Evolutionary conservation across 2,888 invertebrate genomes (phyloP).

Genomic region (Rotaria macrura): DNA sequence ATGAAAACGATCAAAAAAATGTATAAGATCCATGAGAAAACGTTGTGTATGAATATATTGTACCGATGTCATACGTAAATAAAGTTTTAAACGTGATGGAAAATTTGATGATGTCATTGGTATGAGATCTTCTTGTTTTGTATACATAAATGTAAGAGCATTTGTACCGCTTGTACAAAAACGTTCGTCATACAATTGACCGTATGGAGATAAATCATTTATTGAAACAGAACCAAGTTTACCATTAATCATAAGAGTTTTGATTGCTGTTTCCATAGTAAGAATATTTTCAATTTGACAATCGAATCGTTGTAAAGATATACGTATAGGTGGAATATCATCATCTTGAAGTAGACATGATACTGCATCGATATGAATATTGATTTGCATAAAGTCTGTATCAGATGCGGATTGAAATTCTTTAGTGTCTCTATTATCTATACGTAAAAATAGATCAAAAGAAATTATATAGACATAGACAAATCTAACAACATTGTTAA

Average conservation of each 20-base stretch:
- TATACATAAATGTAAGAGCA: conserved; percentile 69
- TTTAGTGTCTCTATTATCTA: conserved; percentile 1
- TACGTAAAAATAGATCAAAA: neutral
- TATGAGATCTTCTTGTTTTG: conserved; percentile 49
- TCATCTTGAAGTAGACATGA: conserved; percentile 1
- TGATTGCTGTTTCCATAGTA: neutral
- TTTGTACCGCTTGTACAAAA: conserved; percentile 69
- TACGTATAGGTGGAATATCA: neutral
- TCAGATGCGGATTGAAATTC: neutral
- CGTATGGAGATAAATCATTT: conserved; percentile 68
- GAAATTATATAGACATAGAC: too few relatives aligned
- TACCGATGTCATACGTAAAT: conserved; percentile 75
- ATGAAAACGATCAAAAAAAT: conserved; percentile 68
- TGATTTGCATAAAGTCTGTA: neutral
- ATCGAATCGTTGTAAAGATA: neutral
- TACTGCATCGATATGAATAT: neutral
- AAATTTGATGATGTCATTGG: neutral
- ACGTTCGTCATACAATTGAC: conserved; percentile 63
- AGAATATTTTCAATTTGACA: neutral
- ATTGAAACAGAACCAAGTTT: conserved; percentile 68
- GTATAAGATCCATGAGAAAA: conserved; percentile 75
- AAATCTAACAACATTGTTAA: too few relatives aligned
- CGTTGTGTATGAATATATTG: conserved; percentile 84
- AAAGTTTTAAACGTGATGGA: conserved; percentile 52
- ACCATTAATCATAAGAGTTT: conserved; percentile 57